phyloP scores from a whole-genome alignment of 2,888 invertebrate species.

The Agrochola litura region DNA sequence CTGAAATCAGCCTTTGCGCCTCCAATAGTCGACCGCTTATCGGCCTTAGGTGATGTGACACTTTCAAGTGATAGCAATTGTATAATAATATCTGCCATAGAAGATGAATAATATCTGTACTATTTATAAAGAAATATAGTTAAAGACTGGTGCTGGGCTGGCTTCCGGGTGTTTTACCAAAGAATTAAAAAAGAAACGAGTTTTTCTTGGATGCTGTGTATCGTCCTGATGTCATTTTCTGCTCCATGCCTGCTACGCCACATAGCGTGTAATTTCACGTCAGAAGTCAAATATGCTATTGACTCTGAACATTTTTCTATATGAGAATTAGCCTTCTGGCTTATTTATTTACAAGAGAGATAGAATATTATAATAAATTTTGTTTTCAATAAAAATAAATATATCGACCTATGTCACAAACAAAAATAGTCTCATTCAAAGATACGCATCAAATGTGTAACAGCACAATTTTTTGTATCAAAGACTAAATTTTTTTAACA shows the following conservation, averaged over 20 bases:
- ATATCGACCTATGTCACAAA: conserved; percentile 20
- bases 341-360: conserved; percentile 13
- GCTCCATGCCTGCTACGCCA: conserved; percentile 1
- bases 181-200: background rate
- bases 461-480: conserved; percentile 21
- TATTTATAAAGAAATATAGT: background rate
- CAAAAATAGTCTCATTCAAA: conserved; percentile 25
- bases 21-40: background rate
- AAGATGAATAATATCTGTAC: background rate
- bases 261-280: background rate
- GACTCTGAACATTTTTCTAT: background rate
- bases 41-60: background rate
- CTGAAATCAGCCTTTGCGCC: background rate
- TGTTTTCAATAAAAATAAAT: conserved; percentile 17
- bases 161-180: background rate
- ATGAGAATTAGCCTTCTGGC: conserved; percentile 1
- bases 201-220: conserved; percentile 18
- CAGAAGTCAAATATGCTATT: conserved; percentile 1
- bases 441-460: conserved; percentile 44
- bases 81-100: background rate
- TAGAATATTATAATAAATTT: conserved; percentile 18
- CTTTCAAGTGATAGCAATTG: background rate
- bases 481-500: conserved; percentile 20
- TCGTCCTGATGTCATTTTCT: background rate
- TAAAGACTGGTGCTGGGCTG: background rate